Evolutionary conservation across 2,888 invertebrate genomes (phyloP).

Genomic region (Mythimna impura): DNA sequence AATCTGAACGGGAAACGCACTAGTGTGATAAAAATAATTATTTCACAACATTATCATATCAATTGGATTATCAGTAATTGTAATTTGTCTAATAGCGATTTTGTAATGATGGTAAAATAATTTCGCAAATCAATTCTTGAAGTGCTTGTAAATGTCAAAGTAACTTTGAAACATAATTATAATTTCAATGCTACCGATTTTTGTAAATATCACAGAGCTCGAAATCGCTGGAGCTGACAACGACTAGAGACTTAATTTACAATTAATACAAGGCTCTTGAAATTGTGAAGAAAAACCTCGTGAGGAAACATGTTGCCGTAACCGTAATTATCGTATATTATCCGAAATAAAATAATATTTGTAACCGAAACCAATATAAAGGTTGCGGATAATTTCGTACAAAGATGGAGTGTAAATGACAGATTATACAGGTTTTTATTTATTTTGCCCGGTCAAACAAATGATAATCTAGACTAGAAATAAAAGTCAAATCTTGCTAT

Average conservation of each 20-base stretch:
- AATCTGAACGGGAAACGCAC: background rate
- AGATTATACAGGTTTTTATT: no score
- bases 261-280: background rate
- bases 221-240: background rate
- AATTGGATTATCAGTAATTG: background rate
- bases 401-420: no score
- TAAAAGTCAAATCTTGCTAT: no score
- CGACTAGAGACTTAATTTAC: background rate
- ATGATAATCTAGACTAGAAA: no score
- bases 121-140: conserved; percentile 14
- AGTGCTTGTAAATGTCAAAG: conserved; percentile 36
- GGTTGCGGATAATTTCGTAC: no score
- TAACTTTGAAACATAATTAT: conserved; percentile 29
- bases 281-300: background rate
- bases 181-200: conserved; percentile 46
- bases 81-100: background rate
- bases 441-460: no score
- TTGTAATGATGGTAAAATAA: conserved; percentile 1
- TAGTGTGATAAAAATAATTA: background rate
- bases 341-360: no score
- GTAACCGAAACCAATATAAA: no score
- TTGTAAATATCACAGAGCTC: conserved; percentile 9
- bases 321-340: no score
- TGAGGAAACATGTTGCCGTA: no score
- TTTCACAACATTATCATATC: conserved; percentile 2